Evolutionary conservation across 2,797 vertebrate species (phyloP).

Genomic region (Malacoraja senta): DNA sequence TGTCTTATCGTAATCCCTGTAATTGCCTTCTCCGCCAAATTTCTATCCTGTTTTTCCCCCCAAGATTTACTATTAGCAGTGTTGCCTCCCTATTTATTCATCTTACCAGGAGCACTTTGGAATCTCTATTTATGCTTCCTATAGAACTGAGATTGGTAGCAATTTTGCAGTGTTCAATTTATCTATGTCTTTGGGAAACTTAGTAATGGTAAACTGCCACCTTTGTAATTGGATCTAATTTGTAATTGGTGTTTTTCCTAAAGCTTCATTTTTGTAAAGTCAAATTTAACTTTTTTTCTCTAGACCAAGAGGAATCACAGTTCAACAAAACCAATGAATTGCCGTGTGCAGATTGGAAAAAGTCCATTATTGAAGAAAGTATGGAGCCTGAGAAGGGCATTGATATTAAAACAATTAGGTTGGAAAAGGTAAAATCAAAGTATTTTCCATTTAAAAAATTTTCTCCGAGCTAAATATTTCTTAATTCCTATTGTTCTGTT

Average conservation of each 20-base stretch:
- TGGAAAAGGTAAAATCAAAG: constrained; percentile 23
- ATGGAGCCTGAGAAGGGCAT: not conserved
- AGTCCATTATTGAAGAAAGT: not conserved
- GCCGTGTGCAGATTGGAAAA: not conserved
- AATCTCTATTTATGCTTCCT: not conserved
- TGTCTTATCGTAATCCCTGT: not conserved
- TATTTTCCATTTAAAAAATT: not conserved
- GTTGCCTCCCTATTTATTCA: not conserved
- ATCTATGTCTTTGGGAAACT: not conserved
- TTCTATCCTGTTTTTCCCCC: not conserved
- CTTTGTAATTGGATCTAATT: not conserved
- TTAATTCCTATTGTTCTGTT: not conserved
- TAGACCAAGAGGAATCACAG: constrained; percentile 5
- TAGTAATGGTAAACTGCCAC: not conserved
- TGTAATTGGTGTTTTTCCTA: not conserved
- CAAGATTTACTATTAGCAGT: not conserved
- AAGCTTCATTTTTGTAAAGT: not conserved
- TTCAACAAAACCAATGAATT: not conserved
- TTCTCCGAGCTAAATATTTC: not conserved
- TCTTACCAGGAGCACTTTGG: not conserved
- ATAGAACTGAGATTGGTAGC: not conserved
- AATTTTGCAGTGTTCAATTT: not conserved
- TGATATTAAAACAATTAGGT: not conserved
- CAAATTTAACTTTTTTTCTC: not conserved
- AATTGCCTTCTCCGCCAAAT: not conserved